A percentile compares a stretch with the other conserved stretches of the same genome.
Evolutionary conservation across 2,888 invertebrate species (phyloP).

Genomic region (Pinctada fucata): DNA sequence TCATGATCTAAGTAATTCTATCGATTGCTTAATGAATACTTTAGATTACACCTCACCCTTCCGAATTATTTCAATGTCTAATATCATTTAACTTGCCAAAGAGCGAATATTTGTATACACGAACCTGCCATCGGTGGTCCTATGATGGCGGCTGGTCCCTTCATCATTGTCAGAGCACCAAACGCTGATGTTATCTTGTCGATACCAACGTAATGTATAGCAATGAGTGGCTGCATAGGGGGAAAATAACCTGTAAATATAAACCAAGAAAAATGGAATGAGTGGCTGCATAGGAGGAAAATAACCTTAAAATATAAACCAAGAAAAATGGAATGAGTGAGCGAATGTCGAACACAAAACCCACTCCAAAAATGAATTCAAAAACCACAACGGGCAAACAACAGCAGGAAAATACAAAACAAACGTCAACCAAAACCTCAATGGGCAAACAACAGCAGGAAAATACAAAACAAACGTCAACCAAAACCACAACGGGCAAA

Average conservation of each 20-base stretch:
- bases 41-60: no score
- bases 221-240: conserved; percentile 52
- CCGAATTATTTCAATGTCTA: no score
- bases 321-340: not conserved
- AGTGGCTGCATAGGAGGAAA: not conserved
- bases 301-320: no score
- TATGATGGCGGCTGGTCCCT: conserved; percentile 53
- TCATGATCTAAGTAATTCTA: no score
- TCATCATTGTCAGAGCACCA: conserved; percentile 49
- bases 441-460: no score
- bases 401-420: no score
- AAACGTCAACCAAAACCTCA: no score
- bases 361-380: not conserved
- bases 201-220: conserved; percentile 53
- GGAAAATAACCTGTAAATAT: conserved; percentile 49
- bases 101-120: not conserved
- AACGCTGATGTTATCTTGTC: conserved; percentile 49
- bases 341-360: not conserved
- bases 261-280: not conserved
- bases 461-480: no score
- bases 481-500: no score
- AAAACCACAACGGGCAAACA: not conserved
- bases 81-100: no score
- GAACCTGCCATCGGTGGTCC: conserved; percentile 58
- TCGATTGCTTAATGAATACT: no score